Percentiles rank a stretch among this genome's conserved stretches.
These are phyloP conservation scores for Micromys minutus DNA, from an alignment of 2,113 vertebrate species.

Conservation along the genomic window DNA sequence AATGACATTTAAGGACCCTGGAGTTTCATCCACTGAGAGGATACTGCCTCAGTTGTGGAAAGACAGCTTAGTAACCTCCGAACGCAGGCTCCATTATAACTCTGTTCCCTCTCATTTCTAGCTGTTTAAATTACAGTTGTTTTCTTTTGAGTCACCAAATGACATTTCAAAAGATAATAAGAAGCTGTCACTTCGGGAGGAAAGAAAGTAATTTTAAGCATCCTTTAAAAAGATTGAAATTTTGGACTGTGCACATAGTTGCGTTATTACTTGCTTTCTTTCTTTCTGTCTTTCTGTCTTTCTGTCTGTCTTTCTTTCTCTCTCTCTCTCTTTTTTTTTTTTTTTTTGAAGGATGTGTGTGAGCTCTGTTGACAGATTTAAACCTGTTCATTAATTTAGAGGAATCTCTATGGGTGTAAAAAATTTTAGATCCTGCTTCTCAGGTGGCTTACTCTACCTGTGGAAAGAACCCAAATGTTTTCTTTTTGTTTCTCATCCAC, in stretches of 20 bases:
- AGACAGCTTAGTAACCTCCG: conserved; percentile 42
- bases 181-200: conserved; percentile 59
- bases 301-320: no score
- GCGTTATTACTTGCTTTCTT: no score
- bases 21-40: neutral
- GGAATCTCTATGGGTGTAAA: neutral
- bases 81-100: neutral
- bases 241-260: conserved; percentile 22
- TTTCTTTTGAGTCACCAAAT: conserved; percentile 74
- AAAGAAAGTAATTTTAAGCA: conserved; percentile 45
- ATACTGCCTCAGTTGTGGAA: conserved; percentile 12
- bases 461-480: neutral
- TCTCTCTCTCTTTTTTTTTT: conserved; percentile 52
- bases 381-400: conserved; percentile 31
- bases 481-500: neutral
- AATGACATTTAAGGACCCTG: neutral
- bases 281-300: no score
- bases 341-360: conserved; percentile 43
- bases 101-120: conserved; percentile 51
- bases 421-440: neutral
- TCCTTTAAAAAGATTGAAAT: conserved; percentile 44
- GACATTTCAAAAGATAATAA: conserved; percentile 74
- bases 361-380: conserved; percentile 57
- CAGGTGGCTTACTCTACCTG: neutral
- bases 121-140: conserved; percentile 70